Conservation (phyloP, 2,888 invertebrate genomes). For the Drosophila trichaetosa region DNA sequence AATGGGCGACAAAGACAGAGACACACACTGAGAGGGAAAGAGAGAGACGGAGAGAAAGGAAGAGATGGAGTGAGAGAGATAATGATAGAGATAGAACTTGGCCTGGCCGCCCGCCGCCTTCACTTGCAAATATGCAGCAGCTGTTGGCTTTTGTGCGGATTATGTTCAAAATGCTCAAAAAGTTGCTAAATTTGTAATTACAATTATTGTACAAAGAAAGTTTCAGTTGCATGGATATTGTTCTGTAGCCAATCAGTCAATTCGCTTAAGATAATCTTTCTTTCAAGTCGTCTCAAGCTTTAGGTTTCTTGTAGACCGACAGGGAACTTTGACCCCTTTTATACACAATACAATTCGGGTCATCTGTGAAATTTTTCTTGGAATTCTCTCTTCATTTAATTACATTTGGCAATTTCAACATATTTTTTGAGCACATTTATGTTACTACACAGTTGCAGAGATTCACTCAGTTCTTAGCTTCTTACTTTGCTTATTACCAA, state of each 20-base stretch:
- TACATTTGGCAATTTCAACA: not conserved
- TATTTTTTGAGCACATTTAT: not conserved
- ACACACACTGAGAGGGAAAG: not conserved
- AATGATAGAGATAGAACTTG: constrained; percentile 1
- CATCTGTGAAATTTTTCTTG: not conserved
- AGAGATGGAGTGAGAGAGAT: too few species aligned
- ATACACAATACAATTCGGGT: not conserved
- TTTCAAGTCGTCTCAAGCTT: not conserved
- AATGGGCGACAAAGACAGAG: not conserved
- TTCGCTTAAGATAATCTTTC: not conserved
- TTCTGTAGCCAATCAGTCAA: not conserved
- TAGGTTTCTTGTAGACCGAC: not conserved
- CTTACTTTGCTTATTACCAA: not conserved
- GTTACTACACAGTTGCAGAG: not conserved
- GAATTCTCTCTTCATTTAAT: not conserved
- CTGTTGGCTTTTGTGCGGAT: constrained; percentile 25
- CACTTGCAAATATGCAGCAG: constrained; percentile 14
- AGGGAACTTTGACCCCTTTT: not conserved
- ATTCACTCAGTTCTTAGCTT: not conserved
- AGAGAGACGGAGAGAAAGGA: not conserved
- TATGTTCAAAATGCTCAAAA: constrained; percentile 17
- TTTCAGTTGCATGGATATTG: not conserved
- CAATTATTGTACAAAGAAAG: not conserved
- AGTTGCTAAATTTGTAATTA: constrained; percentile 9
- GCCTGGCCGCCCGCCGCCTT: not conserved